Base-by-base conservation (phyloP, 2,888 invertebrate species). In the Melieria picta region DNA sequence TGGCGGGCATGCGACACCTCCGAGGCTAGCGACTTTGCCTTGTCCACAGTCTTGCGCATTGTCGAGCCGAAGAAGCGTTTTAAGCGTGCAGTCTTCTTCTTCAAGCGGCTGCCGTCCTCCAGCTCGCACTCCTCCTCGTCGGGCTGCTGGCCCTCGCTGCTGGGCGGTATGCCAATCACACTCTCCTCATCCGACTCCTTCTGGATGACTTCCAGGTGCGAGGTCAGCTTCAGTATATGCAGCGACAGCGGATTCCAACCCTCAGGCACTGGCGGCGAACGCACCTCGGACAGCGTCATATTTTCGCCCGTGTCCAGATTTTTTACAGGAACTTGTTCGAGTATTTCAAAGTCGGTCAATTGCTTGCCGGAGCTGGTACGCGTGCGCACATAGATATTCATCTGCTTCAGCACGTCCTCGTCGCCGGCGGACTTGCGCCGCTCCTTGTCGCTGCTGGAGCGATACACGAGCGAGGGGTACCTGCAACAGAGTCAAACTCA, bases 191-290 rank as follows among this genome's bases (percentile, higher is more conserved):
- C 93, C 10, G 93, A 92, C 82, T 93, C 93, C 80, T 92, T 92
- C 75, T 91, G 91, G 79, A 94, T 93, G 85, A 96, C 97, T 88
- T 97, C 96, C 72, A 87, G 75, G 74, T 87, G 87, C 0, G 96
- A 95, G 0, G 96, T 96, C 71, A 96, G 89, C 73, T 96, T 90
- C 93, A 98, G 96, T 84, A 98, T 97, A 87, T 98, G 98, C 77
- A 98, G 88, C 30, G 96, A 96, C 72, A 98, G 89, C 4, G 98
- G 98, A 89, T 98, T 98, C 87, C 96, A 96, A 85, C 97, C 97
- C 84, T 98, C 98, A 58, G 87, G 87, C 75, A 86, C 85, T 69
- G 87, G 87, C 72, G 87, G 87, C 74, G 87, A 83, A 77, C 85
- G 84, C 2, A 98, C 97, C 80, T 94, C 93, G 83, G 96, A 97